A percentile compares a stretch with the other conserved stretches of the same genome.
Evolutionary conservation across 2,888 invertebrate species (phyloP).

Genomic region (Ophion costatus): DNA sequence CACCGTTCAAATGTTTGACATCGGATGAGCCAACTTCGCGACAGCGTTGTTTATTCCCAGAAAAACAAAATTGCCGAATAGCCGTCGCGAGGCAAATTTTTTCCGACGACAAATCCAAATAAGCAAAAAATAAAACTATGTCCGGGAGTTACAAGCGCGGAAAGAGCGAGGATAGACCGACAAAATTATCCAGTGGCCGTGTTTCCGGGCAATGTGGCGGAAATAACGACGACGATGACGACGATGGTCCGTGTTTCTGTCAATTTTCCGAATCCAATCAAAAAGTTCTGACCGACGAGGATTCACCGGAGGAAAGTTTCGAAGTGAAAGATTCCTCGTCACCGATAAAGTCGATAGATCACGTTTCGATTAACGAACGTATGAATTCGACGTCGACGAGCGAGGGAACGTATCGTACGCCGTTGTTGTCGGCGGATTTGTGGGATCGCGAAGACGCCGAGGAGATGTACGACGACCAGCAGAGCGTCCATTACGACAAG

Average conservation of each 20-base stretch:
- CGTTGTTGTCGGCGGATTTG: slow-evolving; percentile 33
- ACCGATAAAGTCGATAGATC: background rate
- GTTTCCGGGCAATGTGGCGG: background rate
- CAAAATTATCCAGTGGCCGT: background rate
- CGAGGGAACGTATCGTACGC: slow-evolving; percentile 37
- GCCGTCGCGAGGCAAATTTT: background rate
- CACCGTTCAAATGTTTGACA: slow-evolving; percentile 21
- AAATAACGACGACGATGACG: background rate
- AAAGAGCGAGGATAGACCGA: slow-evolving; percentile 10
- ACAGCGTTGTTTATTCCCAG: background rate
- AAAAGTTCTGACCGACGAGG: background rate
- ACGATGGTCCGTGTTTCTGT: background rate
- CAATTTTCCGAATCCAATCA: background rate
- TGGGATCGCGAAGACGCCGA: slow-evolving; percentile 4
- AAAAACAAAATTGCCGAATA: slow-evolving; percentile 7
- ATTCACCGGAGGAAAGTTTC: background rate
- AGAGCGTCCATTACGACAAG: background rate
- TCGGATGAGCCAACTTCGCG: background rate
- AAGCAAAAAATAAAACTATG: slow-evolving; percentile 16
- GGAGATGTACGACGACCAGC: slow-evolving; percentile 1
- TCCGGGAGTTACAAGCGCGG: slow-evolving; percentile 6
- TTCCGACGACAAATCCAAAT: background rate
- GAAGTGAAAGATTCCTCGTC: background rate
- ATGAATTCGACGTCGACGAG: slow-evolving; percentile 31
- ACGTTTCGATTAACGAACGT: slow-evolving; percentile 23